Evolutionary conservation across 2,113 vertebrate species (phyloP).

Genomic region (Mola mola): DNA sequence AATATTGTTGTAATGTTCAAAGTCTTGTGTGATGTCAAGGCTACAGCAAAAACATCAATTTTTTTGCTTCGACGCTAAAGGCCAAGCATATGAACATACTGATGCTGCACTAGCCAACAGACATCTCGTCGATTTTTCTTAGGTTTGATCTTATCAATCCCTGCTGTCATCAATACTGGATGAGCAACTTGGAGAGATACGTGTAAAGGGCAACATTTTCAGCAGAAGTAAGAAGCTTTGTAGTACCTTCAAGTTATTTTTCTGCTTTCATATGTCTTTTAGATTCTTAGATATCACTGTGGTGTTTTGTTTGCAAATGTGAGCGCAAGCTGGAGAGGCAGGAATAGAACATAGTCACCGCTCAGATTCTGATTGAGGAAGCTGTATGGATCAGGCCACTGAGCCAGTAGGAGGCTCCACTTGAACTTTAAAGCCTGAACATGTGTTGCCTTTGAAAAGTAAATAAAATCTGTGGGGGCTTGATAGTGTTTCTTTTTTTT

Average conservation of each 20-base stretch:
- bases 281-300: conserved; percentile 1
- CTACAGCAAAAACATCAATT: conserved; percentile 20
- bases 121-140: conserved; percentile 47
- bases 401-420: background rate
- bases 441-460: background rate
- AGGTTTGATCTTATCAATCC: conserved; percentile 63
- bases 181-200: conserved; percentile 38
- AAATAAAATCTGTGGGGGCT: too few relatives aligned
- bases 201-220: background rate
- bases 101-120: conserved; percentile 10
- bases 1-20: background rate
- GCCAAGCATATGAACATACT: conserved; percentile 25
- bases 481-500: background rate
- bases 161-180: conserved; percentile 60
- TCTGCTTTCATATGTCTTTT: conserved; percentile 1
- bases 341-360: background rate
- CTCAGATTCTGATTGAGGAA: conserved; percentile 16
- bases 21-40: conserved; percentile 13
- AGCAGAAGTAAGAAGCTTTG: background rate
- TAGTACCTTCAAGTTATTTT: background rate
- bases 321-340: background rate
- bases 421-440: conserved; percentile 6
- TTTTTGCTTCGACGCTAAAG: conserved; percentile 34
- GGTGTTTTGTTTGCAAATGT: background rate
- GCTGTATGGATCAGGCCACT: conserved; percentile 13